These are phyloP conservation scores for Villa cingulata DNA, from an alignment of 2,888 invertebrate species.

Conservation along the genomic window DNA sequence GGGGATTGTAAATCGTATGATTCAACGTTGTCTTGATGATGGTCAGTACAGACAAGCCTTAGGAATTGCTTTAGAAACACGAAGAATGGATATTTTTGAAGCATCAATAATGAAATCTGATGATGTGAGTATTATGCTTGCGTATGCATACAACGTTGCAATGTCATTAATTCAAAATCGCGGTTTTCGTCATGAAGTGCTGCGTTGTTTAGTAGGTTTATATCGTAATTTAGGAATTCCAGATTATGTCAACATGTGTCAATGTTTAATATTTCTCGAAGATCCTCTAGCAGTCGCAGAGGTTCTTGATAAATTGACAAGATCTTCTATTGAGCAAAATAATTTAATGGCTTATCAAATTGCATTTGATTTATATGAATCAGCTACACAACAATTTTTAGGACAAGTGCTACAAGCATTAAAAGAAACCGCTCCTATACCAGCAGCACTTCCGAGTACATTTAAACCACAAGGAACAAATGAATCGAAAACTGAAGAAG, in stretches of 20 bases:
- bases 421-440: slow-evolving; percentile 67
- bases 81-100: slow-evolving; percentile 94
- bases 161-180: slow-evolving; percentile 94
- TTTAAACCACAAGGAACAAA: slow-evolving; percentile 53
- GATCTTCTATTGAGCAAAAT: slow-evolving; percentile 56
- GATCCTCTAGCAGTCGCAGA: slow-evolving; percentile 87
- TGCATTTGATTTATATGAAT: slow-evolving; percentile 97
- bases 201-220: slow-evolving; percentile 76
- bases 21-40: slow-evolving; percentile 87
- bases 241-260: slow-evolving; percentile 97
- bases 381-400: slow-evolving; percentile 95
- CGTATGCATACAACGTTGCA: slow-evolving; percentile 90
- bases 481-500: slow-evolving; percentile 24
- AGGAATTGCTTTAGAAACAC: slow-evolving; percentile 89
- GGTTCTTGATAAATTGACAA: slow-evolving; percentile 77
- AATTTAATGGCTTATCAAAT: slow-evolving; percentile 97
- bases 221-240: slow-evolving; percentile 81
- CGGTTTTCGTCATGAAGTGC: slow-evolving; percentile 80
- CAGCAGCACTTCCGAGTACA: slow-evolving; percentile 59
- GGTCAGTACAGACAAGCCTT: slow-evolving; percentile 91
- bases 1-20: slow-evolving; percentile 93
- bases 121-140: slow-evolving; percentile 78
- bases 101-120: slow-evolving; percentile 83
- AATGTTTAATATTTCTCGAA: slow-evolving; percentile 92
- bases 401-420: slow-evolving; percentile 73